A percentile compares a stretch with the other conserved stretches of the same genome.
These are phyloP conservation scores for Chromobotia macracanthus DNA, from an alignment of 2,797 vertebrate species.

Conservation along the genomic window DNA sequence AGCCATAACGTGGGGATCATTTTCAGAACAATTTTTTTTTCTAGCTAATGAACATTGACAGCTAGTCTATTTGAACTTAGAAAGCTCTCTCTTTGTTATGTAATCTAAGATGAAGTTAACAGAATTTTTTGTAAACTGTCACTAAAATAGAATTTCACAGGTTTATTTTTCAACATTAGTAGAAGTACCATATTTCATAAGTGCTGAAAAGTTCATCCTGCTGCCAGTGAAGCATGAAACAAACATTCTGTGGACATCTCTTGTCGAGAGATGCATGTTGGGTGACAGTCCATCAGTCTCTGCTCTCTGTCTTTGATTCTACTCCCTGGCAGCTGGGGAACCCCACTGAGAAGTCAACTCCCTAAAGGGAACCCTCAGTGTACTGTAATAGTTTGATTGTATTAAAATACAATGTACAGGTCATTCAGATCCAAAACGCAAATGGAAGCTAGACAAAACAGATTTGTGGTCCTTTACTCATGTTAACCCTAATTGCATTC, in stretches of 20 bases:
- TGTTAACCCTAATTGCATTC: background rate
- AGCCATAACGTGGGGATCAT: too few relatives aligned
- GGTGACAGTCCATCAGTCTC: constrained; percentile 30
- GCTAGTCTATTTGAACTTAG: too few relatives aligned
- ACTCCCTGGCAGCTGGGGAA: constrained; percentile 17
- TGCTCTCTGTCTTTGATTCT: constrained; percentile 20
- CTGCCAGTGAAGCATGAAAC: constrained; percentile 43
- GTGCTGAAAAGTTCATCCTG: background rate
- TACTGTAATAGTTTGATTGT: background rate
- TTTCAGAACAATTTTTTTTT: too few relatives aligned
- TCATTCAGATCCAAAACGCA: background rate
- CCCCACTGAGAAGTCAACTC: constrained; percentile 3
- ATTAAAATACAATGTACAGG: constrained; percentile 21
- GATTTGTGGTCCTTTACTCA: background rate
- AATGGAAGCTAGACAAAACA: background rate
- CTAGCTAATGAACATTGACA: too few relatives aligned
- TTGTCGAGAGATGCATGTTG: constrained; percentile 35
- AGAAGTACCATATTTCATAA: background rate
- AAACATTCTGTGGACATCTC: background rate
- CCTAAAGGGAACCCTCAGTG: background rate
- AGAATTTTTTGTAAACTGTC: background rate
- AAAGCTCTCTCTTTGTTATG: background rate
- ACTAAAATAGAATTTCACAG: background rate
- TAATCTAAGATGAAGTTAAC: background rate
- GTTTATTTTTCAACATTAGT: background rate